These are phyloP conservation scores for Coenobita brevimanus DNA, from an alignment of 1,140 invertebrate species.

Conservation along the genomic window DNA sequence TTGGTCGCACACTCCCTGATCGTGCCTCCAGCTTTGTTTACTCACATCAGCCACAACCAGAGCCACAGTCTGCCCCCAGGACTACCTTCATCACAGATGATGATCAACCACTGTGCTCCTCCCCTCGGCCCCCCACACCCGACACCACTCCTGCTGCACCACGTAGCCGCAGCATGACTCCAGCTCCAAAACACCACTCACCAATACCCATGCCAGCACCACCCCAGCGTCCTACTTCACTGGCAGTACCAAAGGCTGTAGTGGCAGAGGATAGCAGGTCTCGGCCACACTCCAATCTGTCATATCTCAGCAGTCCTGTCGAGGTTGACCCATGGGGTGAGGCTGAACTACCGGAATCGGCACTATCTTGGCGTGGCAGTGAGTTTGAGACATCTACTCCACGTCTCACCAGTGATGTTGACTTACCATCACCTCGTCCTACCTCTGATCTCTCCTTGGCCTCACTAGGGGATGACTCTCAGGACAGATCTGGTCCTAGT, in stretches of 20 bases:
- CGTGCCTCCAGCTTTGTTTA: conserved; percentile 44
- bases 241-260: conserved; percentile 27
- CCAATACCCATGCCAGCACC: conserved; percentile 51
- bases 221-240: conserved; percentile 31
- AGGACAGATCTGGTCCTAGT: conserved; percentile 3
- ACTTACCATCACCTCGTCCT: conserved; percentile 19
- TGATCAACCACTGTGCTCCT: conserved; percentile 27
- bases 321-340: conserved; percentile 60
- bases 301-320: conserved; percentile 63
- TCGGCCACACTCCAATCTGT: conserved; percentile 51
- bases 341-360: conserved; percentile 48
- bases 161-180: conserved; percentile 7
- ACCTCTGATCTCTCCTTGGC: conserved; percentile 34
- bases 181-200: neutral
- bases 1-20: conserved; percentile 31
- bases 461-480: conserved; percentile 47
- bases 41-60: neutral
- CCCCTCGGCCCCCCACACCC: neutral
- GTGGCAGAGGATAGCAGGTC: neutral
- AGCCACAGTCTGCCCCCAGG: conserved; percentile 10
- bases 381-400: conserved; percentile 63
- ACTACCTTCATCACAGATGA: conserved; percentile 57
- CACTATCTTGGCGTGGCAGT: conserved; percentile 63
- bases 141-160: neutral
- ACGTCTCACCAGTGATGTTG: conserved; percentile 50